phyloP scores from a whole-genome alignment of 2,888 invertebrate genomes.

The Urechis unicinctus region DNA sequence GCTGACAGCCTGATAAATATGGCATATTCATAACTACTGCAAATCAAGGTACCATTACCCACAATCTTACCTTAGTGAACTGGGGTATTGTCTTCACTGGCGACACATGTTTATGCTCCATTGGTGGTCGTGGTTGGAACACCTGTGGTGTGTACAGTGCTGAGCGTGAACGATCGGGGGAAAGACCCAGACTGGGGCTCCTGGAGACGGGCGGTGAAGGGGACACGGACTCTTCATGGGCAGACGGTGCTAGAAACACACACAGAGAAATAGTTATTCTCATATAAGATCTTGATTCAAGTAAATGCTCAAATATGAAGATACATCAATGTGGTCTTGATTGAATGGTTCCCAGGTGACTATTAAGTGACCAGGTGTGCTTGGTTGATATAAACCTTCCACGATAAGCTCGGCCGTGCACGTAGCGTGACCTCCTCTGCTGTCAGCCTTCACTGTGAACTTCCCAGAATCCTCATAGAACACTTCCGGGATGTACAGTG shows the following conservation, averaged over 20 bases:
- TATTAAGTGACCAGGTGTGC: too few species aligned
- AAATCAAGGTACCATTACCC: too few species aligned
- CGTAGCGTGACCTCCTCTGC: slow-evolving; percentile 53
- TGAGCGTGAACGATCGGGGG: slow-evolving; percentile 1
- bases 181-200: slow-evolving; percentile 16
- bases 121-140: background rate
- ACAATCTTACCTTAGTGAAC: slow-evolving; percentile 16
- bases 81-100: slow-evolving; percentile 14
- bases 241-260: slow-evolving; percentile 13
- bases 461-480: slow-evolving; percentile 51
- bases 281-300: too few species aligned
- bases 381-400: slow-evolving; percentile 28
- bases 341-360: too few species aligned
- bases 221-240: slow-evolving; percentile 18
- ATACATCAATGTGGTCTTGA: too few species aligned
- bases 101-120: slow-evolving; percentile 11
- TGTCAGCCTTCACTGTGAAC: slow-evolving; percentile 45
- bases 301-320: too few species aligned
- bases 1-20: too few species aligned
- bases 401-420: slow-evolving; percentile 74
- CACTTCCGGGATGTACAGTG: slow-evolving; percentile 65
- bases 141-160: background rate
- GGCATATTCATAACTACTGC: too few species aligned
- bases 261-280: too few species aligned
- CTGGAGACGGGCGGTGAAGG: slow-evolving; percentile 19